Base-by-base conservation (phyloP, 2,797 vertebrate species). In the Nyctalus aviator region DNA sequence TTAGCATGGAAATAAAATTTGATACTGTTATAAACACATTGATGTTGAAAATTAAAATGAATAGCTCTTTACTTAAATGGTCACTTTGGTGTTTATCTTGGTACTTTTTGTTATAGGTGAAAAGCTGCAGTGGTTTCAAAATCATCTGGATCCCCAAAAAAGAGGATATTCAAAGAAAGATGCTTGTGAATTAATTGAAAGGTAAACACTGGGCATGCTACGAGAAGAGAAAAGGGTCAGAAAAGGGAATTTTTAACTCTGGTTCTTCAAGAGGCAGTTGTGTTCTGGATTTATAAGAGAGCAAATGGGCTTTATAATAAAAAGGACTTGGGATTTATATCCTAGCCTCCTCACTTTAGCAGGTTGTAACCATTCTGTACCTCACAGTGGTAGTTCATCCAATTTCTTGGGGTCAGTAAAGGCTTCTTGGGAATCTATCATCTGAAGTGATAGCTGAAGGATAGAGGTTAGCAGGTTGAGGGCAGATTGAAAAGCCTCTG, bases 91-190 rank as follows among this genome's bases (percentile, higher is more conserved):
- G 3, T 84, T 93, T 96, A 4, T 72, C 17, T 95, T 95, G 71
- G 18, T 88, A 68, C 3, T 97, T 96, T 1, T 96, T 96, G 93
- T 95, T 95, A 12, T 27, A 99, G 99, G 99, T 95, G 99, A 99
- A 97, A 99, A 99, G 97, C 98, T 99, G 81, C 94, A 99, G 59
- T 99, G 99, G 99, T 99, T 99, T 98, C 99, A 99, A 94, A 98
- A 83, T 97, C 98, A 99, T 75, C 97, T 99, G 95, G 99, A 99
- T 92, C 98, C 98, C 14, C 55, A 89, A 77, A 99, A 99, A 98
- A 87, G 89, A 0, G 95, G 96, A n/a, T 99, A 99, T 97, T 98
- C 98, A 41, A 99, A 98, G 97, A 98, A 98, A 96, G 99, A 99
- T 59, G 99, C 99, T 73, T 99, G 99, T 41, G 98, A 99, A 93